These are phyloP conservation scores for Nasonia vitripennis DNA, from an alignment of 1,140 invertebrate genomes.

Conservation along the genomic window DNA sequence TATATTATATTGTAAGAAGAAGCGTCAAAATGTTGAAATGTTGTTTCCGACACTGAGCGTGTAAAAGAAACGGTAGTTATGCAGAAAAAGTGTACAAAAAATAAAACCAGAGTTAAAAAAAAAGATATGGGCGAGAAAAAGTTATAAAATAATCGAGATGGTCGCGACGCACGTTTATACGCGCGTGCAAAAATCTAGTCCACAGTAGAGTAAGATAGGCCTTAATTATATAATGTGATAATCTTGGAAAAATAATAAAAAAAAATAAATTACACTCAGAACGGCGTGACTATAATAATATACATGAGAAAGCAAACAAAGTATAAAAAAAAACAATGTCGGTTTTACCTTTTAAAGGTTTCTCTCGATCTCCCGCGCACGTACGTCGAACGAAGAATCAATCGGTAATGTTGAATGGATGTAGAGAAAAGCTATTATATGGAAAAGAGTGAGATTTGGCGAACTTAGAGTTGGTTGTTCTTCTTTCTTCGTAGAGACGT, in stretches of 20 bases:
- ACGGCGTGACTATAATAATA: conserved; percentile 20
- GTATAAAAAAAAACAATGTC: conserved; percentile 17
- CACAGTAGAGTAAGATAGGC: conserved; percentile 52
- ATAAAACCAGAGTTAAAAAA: neutral
- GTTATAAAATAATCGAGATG: neutral
- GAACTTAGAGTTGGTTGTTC: neutral
- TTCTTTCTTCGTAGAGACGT: conserved; percentile 30
- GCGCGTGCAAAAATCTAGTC: conserved; percentile 42
- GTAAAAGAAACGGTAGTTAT: neutral
- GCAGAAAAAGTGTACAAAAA: neutral
- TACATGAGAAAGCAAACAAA: conserved; percentile 12
- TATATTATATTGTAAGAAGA: neutral
- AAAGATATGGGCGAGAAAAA: neutral
- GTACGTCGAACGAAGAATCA: conserved; percentile 21
- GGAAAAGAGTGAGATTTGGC: neutral
- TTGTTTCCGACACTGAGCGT: neutral
- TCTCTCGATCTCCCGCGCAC: conserved; percentile 5
- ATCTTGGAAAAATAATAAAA: conserved; percentile 42
- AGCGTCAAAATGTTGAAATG: neutral
- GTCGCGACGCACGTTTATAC: conserved; percentile 2
- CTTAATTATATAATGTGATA: conserved; percentile 55
- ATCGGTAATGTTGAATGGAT: neutral
- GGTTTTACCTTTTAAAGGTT: conserved; percentile 18
- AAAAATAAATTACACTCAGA: neutral
- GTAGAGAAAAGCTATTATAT: neutral